Base-by-base conservation (phyloP, 2,797 vertebrate species). In the Botia kubotai region DNA sequence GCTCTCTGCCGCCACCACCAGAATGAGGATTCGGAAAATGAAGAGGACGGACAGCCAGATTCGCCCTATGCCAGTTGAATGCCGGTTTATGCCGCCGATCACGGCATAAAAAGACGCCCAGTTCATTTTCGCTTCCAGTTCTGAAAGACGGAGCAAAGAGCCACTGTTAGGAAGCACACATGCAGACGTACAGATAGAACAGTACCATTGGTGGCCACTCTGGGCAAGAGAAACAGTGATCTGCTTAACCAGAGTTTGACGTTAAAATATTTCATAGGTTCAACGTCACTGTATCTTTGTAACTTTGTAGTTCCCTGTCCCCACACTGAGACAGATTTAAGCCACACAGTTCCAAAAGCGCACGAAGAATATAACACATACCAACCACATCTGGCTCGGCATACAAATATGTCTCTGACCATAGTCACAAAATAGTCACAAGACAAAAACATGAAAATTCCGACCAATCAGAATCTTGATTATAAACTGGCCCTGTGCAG, bases 1-100 rank as follows among this genome's bases (percentile, higher is more conserved):
- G 0, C 96, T 99, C 92, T 99, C 98, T 0, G 97, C 98, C 0
- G 97, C 98, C 58, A 99, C 98, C 88, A 97, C 97, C 82, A 99
- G 90, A 80, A 99, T 97, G 95, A 99, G 93, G 87, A 99, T 98
- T 19, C 98, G 93, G 92, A 99, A 99, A 87, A 99, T 98, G 91
- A 99, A 99, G 75, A 99, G 95, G 86, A 99, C 97, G 0, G 98
- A 99, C 36, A 99, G 95, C 98, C 98, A 99, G 82, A 99, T 95
- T 86, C 98, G 96, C 8, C 98, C 98, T 0, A 99, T 97, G 83
- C 97, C 95, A 0, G 98, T 99, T 68, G 98, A 98, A 89, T 99
- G 96, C 88, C 97, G 95, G 88, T 97, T 98, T 89, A 98, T 96
- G 1, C 98, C 98, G 0, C 97, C 97, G 88, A 99, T 92, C 79